Base-by-base conservation (phyloP, 2,797 vertebrate species). In the Ceryle rudis region DNA sequence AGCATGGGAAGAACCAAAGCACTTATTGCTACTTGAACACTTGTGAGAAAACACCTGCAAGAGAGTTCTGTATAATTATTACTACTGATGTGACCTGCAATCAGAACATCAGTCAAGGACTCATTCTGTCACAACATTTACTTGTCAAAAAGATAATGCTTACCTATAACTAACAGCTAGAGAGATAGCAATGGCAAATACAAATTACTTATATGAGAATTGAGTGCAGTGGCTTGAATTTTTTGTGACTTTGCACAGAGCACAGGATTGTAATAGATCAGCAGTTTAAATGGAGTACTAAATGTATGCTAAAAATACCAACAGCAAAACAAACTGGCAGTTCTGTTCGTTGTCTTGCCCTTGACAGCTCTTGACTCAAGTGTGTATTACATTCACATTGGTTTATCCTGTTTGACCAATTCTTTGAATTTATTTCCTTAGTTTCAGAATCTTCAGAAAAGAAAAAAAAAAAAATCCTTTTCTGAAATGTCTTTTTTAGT, bases 91-190 rank as follows among this genome's bases (percentile, higher is more conserved):
- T 61, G 81, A 46, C 26, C 91, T 89, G 65, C 65, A 89, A 80
- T 91, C 74, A 94, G 67, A 91, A 71, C 55, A 91, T 82, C 77
- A 83, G 57, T 88, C 77, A 89, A 55, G 58, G 65, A 86, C 54
- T 95, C 91, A 31, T 88, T 90, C 94, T 95, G 64, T 91, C 94
- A 87, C 39, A 90, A 83, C 8, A 47, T 85, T 93, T 90, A 72
- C 67, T 86, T 86, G 51, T 57, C 60, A 88, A 92, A 83, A 78
- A 93, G 66, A 35, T 69, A 96, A 83, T 51, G 10, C 55, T 89
- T 87, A 85, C 60, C 81, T 88, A 62, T 55, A 66, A 57, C 22
- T 55, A 69, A 80, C 60, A 85, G 28, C 85, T 89, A 28, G 33
- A 82, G 44, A 79, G 41, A 28, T 18, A 86, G 42, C 20, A 42